phyloP scores from a whole-genome alignment of 2,888 invertebrate genomes.

The Aspidiotus destructor region DNA sequence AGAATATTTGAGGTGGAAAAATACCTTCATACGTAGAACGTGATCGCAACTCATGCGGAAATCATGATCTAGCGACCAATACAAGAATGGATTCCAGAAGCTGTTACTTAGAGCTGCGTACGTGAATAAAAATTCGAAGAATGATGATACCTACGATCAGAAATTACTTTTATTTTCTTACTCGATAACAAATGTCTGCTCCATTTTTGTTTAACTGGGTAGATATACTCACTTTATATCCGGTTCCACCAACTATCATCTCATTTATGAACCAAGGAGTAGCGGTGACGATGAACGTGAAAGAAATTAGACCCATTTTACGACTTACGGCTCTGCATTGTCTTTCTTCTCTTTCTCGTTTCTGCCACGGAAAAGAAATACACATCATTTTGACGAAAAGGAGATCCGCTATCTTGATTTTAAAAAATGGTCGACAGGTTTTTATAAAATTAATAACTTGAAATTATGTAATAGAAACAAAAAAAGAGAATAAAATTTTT shows the following conservation, averaged over 20 bases:
- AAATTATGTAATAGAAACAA: too few species aligned
- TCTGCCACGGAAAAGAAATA: background rate
- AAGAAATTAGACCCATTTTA: slow-evolving; percentile 84
- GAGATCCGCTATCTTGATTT: too few species aligned
- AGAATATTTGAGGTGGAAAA: background rate
- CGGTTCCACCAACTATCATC: slow-evolving; percentile 81
- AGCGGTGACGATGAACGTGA: slow-evolving; percentile 82
- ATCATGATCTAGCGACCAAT: slow-evolving; percentile 77
- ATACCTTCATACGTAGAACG: slow-evolving; percentile 62
- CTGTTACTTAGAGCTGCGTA: slow-evolving; percentile 81
- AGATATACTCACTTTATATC: slow-evolving; percentile 55
- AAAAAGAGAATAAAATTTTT: too few species aligned
- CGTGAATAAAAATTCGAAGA: slow-evolving; percentile 68
- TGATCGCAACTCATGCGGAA: slow-evolving; percentile 71
- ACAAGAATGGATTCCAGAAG: slow-evolving; percentile 83
- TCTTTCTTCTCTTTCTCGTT: slow-evolving; percentile 40
- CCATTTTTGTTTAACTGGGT: too few species aligned
- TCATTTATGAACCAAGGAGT: slow-evolving; percentile 86
- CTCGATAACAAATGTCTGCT: background rate
- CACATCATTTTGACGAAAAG: too few species aligned
- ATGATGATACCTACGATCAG: background rate
- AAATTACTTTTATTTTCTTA: slow-evolving; percentile 3
- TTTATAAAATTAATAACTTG: too few species aligned
- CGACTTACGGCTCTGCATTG: slow-evolving; percentile 71
- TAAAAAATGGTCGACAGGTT: too few species aligned